Evolutionary conservation across 2,797 vertebrate genomes (phyloP).

Genomic region (Cottoperca gobio): DNA sequence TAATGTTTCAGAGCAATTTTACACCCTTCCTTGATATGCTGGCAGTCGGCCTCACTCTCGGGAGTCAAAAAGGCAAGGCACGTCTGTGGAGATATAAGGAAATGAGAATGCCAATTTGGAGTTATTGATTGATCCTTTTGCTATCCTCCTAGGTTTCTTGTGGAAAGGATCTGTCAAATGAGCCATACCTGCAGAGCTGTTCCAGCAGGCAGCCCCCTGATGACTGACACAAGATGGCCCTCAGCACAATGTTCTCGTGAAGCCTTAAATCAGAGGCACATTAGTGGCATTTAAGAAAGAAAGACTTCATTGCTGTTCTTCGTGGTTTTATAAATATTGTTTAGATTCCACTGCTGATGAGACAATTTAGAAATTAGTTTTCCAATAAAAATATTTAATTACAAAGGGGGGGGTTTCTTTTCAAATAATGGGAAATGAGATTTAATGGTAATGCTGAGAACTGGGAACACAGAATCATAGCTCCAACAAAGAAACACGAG

Average conservation of each 20-base stretch:
- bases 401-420: not conserved
- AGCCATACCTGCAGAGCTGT: slow-evolving; percentile 20
- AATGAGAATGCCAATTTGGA: slow-evolving; percentile 12
- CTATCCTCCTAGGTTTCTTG: not conserved
- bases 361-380: not conserved
- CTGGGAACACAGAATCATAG: not conserved
- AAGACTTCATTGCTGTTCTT: not conserved
- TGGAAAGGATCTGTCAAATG: not conserved
- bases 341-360: not conserved
- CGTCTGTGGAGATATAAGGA: slow-evolving; percentile 12
- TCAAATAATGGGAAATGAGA: not conserved
- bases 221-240: slow-evolving; percentile 11
- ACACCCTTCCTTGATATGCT: slow-evolving; percentile 60
- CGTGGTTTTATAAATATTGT: no score
- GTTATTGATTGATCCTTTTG: slow-evolving; percentile 11
- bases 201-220: slow-evolving; percentile 3
- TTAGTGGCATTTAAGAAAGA: not conserved
- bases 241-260: no score
- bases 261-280: not conserved
- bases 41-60: slow-evolving; percentile 44
- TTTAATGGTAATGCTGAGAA: not conserved
- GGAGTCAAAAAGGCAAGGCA: slow-evolving; percentile 46
- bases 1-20: slow-evolving; percentile 68
- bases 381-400: not conserved
- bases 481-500: not conserved